Percentiles rank a stretch among this genome's conserved stretches.
Evolutionary conservation across 2,113 vertebrate species (phyloP).

Genomic region (Scolopax mira): DNA sequence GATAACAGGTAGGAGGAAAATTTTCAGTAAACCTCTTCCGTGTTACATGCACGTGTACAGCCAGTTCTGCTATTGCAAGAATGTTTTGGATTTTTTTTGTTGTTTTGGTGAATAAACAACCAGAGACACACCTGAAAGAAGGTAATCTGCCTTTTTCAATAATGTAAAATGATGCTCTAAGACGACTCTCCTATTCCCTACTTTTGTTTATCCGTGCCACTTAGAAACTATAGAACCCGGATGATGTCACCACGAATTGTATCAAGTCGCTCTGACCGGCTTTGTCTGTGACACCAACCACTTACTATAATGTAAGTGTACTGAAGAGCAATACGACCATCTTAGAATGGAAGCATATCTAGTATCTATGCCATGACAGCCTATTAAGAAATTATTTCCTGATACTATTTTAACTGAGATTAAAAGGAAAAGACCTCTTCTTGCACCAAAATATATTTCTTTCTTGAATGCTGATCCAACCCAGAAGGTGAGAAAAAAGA

Average conservation of each 20-base stretch:
- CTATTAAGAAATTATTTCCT: background rate
- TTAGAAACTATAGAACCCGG: background rate
- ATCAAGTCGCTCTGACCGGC: background rate
- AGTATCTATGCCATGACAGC: background rate
- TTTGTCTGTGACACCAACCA: background rate
- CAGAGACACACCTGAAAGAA: background rate
- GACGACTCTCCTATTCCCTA: background rate
- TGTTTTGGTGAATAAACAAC: background rate
- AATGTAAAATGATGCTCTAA: background rate
- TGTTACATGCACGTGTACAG: background rate
- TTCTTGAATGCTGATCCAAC: background rate
- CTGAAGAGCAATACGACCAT: rapidly evolving
- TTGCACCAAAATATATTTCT: background rate
- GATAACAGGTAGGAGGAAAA: background rate
- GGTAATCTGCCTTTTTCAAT: background rate
- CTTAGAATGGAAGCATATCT: background rate
- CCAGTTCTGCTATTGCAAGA: background rate
- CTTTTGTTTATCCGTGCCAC: background rate
- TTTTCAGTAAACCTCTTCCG: background rate
- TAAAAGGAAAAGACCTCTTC: background rate
- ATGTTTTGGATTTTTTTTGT: background rate
- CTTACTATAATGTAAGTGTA: background rate
- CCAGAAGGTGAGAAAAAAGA: background rate
- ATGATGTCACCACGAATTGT: background rate
- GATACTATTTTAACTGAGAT: background rate